These are phyloP conservation scores for Chiroxiphia lanceolata DNA, from an alignment of 2,797 vertebrate species.

Conservation along the genomic window DNA sequence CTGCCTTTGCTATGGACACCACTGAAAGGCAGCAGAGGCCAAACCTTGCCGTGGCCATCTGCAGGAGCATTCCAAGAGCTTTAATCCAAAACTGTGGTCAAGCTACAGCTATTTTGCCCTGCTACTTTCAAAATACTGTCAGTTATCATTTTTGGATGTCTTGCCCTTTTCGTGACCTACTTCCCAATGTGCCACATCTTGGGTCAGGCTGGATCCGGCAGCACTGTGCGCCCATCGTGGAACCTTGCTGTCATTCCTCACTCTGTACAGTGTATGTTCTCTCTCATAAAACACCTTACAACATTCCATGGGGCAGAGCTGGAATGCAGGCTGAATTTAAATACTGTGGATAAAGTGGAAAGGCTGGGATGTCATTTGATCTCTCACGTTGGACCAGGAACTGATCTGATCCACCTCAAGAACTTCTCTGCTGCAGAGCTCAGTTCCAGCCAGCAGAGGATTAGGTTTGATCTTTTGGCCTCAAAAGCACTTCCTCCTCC, in stretches of 20 bases:
- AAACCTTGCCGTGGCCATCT: not conserved
- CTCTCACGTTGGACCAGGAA: not conserved
- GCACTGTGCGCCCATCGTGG: rapidly evolving
- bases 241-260: not conserved
- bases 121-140: conserved; percentile 26
- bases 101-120: conserved; percentile 2
- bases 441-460: not conserved
- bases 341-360: not conserved
- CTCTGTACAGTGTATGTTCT: not conserved
- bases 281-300: not conserved
- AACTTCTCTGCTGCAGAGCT: not conserved
- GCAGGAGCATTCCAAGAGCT: not conserved
- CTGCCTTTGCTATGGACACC: not conserved
- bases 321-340: not conserved
- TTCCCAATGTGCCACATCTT: not conserved
- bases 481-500: not conserved
- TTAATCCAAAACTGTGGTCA: not conserved
- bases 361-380: not conserved
- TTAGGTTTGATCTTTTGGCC: not conserved
- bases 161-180: not conserved
- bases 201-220: not conserved
- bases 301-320: not conserved
- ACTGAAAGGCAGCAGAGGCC: not conserved
- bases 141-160: conserved; percentile 45
- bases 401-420: not conserved